A percentile compares a stretch with the other conserved stretches of the same genome.
Conservation (phyloP, 2,797 vertebrate genomes). For the Aphelocoma californica region DNA sequence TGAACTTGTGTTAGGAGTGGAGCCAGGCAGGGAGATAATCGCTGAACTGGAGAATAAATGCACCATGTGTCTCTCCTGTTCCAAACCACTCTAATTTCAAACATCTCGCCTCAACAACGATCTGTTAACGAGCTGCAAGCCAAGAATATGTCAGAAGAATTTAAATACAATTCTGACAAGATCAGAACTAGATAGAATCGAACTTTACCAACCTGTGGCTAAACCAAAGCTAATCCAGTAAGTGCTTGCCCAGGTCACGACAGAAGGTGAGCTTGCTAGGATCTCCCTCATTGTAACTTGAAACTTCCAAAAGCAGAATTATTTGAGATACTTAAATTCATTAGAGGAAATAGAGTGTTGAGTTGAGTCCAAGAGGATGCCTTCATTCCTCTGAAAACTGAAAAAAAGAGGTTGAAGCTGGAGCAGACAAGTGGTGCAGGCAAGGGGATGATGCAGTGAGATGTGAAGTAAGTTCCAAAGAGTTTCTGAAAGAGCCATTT, state of each 20-base stretch:
- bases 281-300: background rate
- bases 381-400: background rate
- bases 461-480: background rate
- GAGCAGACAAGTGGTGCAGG: background rate
- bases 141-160: constrained; percentile 60
- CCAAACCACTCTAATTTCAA: constrained; percentile 52
- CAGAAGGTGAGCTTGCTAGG: background rate
- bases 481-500: background rate
- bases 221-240: background rate
- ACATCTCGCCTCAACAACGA: constrained; percentile 50
- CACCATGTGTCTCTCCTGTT: constrained; percentile 55
- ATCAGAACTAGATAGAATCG: constrained; percentile 37
- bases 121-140: constrained; percentile 50
- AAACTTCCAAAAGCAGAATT: background rate
- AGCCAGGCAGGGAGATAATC: constrained; percentile 45
- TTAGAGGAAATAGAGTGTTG: background rate
- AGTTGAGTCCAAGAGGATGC: background rate
- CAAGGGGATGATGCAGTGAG: background rate
- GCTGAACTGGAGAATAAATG: constrained; percentile 6
- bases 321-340: background rate
- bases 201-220: constrained; percentile 32
- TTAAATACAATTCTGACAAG: constrained; percentile 55
- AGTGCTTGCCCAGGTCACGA: background rate
- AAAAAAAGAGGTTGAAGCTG: background rate
- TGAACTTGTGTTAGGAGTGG: constrained; percentile 30